Base-by-base conservation (phyloP, 2,113 vertebrate genomes). In the Oxyura jamaicensis region DNA sequence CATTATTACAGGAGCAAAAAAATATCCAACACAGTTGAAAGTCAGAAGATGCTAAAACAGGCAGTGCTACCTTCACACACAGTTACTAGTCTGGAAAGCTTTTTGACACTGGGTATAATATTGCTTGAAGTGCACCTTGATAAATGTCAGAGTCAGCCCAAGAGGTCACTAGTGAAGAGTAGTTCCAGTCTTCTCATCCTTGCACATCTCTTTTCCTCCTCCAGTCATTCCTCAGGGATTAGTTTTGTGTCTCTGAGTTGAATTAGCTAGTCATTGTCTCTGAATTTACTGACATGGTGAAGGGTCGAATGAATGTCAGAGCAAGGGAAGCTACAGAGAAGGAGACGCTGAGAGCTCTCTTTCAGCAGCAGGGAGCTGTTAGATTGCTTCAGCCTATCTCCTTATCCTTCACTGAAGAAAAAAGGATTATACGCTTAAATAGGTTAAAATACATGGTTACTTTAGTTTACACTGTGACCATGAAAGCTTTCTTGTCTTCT, bases 301-400 rank as follows among this genome's bases (percentile, higher is more conserved):
- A 83, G 63, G 92, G 94, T 95, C 25, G 0, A 17, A 26, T 96
- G 89, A 93, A 95, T 92, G 89, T 91, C 77, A 93, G 65, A 68
- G 62, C 15, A 31, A 82, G 62, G 66, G 48, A 92, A 72, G 66
- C 41, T 12, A 23, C 0, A 0, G 67, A 63, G 74, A 46, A 95
- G 46, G 52, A 85, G 75, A 21, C 0, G 1, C 56, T 71, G n/a
- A 71, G 69, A 93, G 39, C 68, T 56, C 53, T 88, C 65, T 71
- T 28, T 28, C 41, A 84, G 91, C 73, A 94, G 65, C 68, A 81
- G 83, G 69, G 66, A 83, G 86, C 42, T 91, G 15, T 60, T 92
- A 84, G 60, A 78, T 81, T 72, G 80, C 52, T 95, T 86, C 91
- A 95, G 76, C 82, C 48, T 53, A 82, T 87, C 96, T 84, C 83